phyloP scores from a whole-genome alignment of 2,888 invertebrate species.

The Erebia aethiops region DNA sequence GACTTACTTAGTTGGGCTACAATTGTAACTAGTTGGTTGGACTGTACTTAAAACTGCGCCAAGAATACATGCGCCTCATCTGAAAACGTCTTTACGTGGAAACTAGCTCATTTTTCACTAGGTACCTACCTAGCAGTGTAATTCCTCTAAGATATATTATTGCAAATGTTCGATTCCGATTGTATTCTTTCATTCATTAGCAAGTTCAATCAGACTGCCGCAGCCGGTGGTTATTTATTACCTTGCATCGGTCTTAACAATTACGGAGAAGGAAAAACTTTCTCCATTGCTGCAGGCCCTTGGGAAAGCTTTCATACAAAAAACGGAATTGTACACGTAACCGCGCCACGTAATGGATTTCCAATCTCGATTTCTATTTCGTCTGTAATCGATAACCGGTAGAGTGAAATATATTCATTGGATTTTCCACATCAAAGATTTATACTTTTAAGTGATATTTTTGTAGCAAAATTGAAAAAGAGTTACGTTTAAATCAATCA shows the following conservation, averaged over 20 bases:
- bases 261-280: conserved; percentile 78
- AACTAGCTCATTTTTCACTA: conserved; percentile 73
- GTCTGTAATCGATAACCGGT: conserved; percentile 50
- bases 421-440: conserved; percentile 24
- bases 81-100: conserved; percentile 7
- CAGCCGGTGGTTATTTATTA: conserved; percentile 80
- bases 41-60: background rate
- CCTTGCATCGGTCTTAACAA: conserved; percentile 78
- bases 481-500: background rate
- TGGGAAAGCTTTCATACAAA: conserved; percentile 73
- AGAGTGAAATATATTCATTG: conserved; percentile 44
- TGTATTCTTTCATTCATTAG: conserved; percentile 81
- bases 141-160: conserved; percentile 51
- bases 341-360: conserved; percentile 74
- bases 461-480: background rate
- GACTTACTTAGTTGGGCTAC: too few relatives aligned
- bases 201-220: conserved; percentile 80
- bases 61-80: background rate
- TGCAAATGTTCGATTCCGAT: conserved; percentile 69
- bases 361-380: conserved; percentile 66
- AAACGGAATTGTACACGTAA: conserved; percentile 71
- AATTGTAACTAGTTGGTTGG: too few relatives aligned
- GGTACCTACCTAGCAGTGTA: conserved; percentile 18
- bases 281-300: conserved; percentile 72
- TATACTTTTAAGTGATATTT: conserved; percentile 3